phyloP scores from a whole-genome alignment of 2,113 vertebrate genomes.

The Origma solitaria region DNA sequence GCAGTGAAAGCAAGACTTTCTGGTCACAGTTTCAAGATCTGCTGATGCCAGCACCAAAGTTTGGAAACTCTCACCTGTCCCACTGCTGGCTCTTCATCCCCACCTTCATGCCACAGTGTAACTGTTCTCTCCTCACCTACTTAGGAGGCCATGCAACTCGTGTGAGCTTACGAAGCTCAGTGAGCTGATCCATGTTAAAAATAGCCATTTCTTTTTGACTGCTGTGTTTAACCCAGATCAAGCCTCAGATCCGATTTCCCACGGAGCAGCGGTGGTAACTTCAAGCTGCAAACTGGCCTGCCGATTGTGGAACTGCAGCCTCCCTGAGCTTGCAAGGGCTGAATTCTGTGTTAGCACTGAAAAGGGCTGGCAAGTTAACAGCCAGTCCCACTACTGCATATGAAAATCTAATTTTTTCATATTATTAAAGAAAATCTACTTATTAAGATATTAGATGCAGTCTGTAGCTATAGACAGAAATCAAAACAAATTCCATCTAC shows the following conservation, averaged over 20 bases:
- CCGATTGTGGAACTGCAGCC: not conserved
- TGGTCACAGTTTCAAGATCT: not conserved
- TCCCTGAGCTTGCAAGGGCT: not conserved
- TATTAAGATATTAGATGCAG: not conserved
- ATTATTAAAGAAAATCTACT: not conserved
- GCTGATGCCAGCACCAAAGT: not conserved
- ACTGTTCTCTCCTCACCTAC: not conserved
- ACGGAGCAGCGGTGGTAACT: rapidly evolving
- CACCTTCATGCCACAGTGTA: not conserved
- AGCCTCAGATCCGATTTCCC: not conserved
- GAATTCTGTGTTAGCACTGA: not conserved
- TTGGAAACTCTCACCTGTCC: not conserved
- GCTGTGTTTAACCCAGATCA: not conserved
- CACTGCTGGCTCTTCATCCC: not conserved
- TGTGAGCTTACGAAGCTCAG: not conserved
- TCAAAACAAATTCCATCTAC: not conserved
- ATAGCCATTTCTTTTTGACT: not conserved
- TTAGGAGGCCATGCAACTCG: not conserved
- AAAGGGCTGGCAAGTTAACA: not conserved
- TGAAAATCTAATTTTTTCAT: not conserved
- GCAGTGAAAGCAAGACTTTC: not conserved
- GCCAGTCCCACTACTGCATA: not conserved
- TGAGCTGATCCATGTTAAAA: conserved; percentile 6
- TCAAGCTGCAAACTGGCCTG: not conserved
- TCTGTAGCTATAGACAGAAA: not conserved